Base-by-base conservation (phyloP, 2,797 vertebrate species). In the Esox masquinongy region DNA sequence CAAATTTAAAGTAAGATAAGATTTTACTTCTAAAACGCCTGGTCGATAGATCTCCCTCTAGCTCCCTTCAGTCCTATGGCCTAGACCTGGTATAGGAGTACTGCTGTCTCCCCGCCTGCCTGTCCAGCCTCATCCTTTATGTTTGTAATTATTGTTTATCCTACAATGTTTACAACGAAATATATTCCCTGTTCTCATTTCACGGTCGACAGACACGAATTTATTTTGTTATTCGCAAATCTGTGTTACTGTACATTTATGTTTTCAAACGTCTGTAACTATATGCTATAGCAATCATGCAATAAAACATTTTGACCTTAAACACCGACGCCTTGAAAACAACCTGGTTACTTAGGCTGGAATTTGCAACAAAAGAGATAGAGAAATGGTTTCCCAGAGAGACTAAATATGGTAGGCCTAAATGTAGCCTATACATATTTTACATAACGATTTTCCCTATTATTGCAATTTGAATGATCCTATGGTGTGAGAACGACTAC, bases 391-490 rank as follows among this genome's bases (percentile, higher is more conserved):
- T 75, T 77, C 83, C 86, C 86, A 83, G 83, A 78, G 83, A 79
- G 68, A 86, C 87, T 83, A 88, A 85, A 90, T 88, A 85, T 89
- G 84, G 86, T 89, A 14, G 9, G 43, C 43, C 12, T 47, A 88
- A 91, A 89, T 59, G 51, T 73, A 47, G 43, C 43, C 43, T 47
- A 56, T 87, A 84, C 88, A 90, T 91, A 90, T 90, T 91, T 91
- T 89, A 87, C 83, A 83, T 79, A 83, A 88, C 83, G 78, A 85
- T 87, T 89, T 83, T 80, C 85, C 82, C 87, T 81, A 89, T 90
- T 90, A 88, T 90, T 87, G 85, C 89, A 89, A 80, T 88, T 91
- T 89, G 75, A 72, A 84, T 83, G 87, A 87, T 86, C 85, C 87
- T 83, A 86, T 81, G 49, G 86, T 84, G 90, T 87, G 89, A 89